Evolutionary conservation across 53 echinoderm and acorn worm genomes (phyloP).

Genomic region (Temnopleurus reevesii): DNA sequence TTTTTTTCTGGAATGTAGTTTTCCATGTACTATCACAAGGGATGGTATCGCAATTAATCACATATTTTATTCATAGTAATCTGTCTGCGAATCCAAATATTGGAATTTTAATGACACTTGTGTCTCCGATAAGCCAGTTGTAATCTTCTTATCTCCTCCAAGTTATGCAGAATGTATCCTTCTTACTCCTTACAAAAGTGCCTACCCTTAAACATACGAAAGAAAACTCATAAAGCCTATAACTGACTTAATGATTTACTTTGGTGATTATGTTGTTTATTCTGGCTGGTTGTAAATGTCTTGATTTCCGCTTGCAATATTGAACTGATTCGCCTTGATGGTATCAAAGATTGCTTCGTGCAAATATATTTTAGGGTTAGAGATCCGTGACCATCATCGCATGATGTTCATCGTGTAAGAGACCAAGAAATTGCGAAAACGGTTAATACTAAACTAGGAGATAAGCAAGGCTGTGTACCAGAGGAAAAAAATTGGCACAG

Average conservation of each 20-base stretch:
- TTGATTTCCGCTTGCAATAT: slow-evolving; percentile 4
- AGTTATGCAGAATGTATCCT: not conserved
- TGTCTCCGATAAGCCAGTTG: not conserved
- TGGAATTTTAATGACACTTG: slow-evolving; percentile 6
- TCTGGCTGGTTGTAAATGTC: not conserved
- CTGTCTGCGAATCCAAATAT: not conserved
- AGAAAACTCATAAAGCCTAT: not conserved
- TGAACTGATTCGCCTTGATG: not conserved
- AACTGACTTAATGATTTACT: slow-evolving; percentile 24
- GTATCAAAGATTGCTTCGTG: not conserved
- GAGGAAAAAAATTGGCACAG: no score
- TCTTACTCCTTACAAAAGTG: not conserved
- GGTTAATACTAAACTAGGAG: not conserved
- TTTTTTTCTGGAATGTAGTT: not conserved
- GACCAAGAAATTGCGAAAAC: not conserved
- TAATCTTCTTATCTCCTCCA: slow-evolving; percentile 36
- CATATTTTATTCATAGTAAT: not conserved
- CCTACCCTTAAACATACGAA: not conserved
- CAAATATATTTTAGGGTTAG: not conserved
- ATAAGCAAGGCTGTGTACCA: not conserved
- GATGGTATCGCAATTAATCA: not conserved
- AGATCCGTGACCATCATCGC: slow-evolving; percentile 1
- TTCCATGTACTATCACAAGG: not conserved
- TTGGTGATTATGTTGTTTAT: not conserved
- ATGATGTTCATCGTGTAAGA: not conserved